Evolutionary conservation across 2,113 vertebrate species (phyloP), one percentile per base, ranked within the genome.

Genomic region (Aphelocoma coerulescens): DNA sequence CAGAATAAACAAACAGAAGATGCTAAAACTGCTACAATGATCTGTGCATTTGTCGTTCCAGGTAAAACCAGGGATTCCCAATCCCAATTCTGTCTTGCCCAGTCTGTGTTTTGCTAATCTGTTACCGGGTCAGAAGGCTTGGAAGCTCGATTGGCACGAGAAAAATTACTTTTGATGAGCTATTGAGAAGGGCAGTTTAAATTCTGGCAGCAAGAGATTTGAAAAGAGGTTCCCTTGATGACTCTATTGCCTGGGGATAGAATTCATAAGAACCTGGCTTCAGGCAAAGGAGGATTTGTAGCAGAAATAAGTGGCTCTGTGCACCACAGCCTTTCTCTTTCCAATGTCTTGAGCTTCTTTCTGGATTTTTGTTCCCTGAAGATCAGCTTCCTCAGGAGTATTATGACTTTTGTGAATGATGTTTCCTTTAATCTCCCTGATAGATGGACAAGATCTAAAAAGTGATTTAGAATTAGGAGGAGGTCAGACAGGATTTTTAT

Each of bases 1-100:
- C 16, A 43, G 80, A 91, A 82, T 57, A 85, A 95, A 93, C 58
- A 90, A 88, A 58, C 13, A 91, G 85, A 95, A 89, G 49, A 52
- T 55, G 72, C 37, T 72, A 35, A 75, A 75, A 65, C 18, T 82
- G 52, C 52, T 74, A 7, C 57, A 57, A 0, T 49, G 44, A 55
- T 35, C 30, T 46, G 8, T 51, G 55, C 6, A 28, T 69, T 90
- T 90, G 43, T 62, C 3, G 26, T 71, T 84, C 63, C 61, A 65
- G 89, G 49, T 92, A n/a, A 87, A 91, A 32, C 7, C 22, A 52
- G 49, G 16, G 17, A n/a, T 78, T 84, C 48, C 27, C 43, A 39
- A 41, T 54, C 48, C 48, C 35, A 67, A 63, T 75, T n/a, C 22
- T 81, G 5, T 44, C 17, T 81, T 59, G 14, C n/a, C 55, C 33